Evolutionary conservation across 2,888 invertebrate species (phyloP).

Genomic region (Chrysopilus asiliformis): DNA sequence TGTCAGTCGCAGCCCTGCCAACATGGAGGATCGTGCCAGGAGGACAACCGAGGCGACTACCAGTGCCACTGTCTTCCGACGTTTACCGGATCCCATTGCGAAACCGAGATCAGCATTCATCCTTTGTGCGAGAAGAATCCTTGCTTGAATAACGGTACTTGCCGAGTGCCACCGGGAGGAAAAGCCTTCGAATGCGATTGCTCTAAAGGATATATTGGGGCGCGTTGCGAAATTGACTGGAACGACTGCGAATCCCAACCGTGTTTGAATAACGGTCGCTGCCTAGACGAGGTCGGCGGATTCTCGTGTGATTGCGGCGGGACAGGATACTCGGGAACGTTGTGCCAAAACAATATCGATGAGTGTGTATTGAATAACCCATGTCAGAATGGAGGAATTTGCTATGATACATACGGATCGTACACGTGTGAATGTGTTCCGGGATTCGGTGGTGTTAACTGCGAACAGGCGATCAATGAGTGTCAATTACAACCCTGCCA

Average conservation of each 20-base stretch:
- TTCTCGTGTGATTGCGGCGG: conserved; percentile 64
- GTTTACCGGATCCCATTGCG: conserved; percentile 57
- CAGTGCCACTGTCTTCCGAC: conserved; percentile 55
- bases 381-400: conserved; percentile 58
- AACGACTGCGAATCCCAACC: conserved; percentile 60
- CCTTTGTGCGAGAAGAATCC: conserved; percentile 60
- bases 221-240: conserved; percentile 47
- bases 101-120: conserved; percentile 54
- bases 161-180: conserved; percentile 47
- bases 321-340: conserved; percentile 59
- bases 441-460: conserved; percentile 69
- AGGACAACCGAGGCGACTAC: conserved; percentile 54
- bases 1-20: conserved; percentile 56
- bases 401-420: conserved; percentile 71
- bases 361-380: conserved; percentile 58
- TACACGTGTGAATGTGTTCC: conserved; percentile 62
- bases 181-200: conserved; percentile 46
- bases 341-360: conserved; percentile 67
- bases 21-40: conserved; percentile 59
- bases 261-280: conserved; percentile 59
- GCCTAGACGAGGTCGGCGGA: conserved; percentile 58
- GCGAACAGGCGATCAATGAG: conserved; percentile 45
- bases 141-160: conserved; percentile 68
- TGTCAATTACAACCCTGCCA: conserved; percentile 60
- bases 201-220: conserved; percentile 38